Conservation (phyloP, 1,140 invertebrate species). For the Eufriesea mexicana region DNA sequence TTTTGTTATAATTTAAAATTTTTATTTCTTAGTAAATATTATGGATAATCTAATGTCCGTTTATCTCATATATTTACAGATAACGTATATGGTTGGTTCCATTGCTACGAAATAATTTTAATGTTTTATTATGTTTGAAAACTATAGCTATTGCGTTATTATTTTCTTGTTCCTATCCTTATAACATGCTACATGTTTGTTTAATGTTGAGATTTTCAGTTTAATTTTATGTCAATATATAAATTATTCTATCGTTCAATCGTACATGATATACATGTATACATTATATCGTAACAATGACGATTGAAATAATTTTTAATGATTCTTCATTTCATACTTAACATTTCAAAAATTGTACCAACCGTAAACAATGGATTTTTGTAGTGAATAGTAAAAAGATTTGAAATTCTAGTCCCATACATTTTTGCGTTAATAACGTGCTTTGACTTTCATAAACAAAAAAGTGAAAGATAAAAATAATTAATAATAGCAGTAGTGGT, state of each 20-base stretch:
- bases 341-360: background rate
- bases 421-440: background rate
- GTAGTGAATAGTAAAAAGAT: slow-evolving; percentile 7
- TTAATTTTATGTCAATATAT: slow-evolving; percentile 28
- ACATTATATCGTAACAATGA: background rate
- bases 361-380: background rate
- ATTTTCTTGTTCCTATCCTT: slow-evolving; percentile 39
- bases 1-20: slow-evolving; percentile 49
- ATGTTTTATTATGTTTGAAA: slow-evolving; percentile 52
- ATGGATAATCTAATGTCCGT: slow-evolving; percentile 26
- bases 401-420: slow-evolving; percentile 38
- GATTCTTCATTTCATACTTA: slow-evolving; percentile 5
- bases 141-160: slow-evolving; percentile 52
- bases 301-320: slow-evolving; percentile 15
- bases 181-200: slow-evolving; percentile 24
- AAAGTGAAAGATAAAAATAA: background rate
- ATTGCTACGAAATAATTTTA: slow-evolving; percentile 27
- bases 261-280: slow-evolving; percentile 12
- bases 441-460: background rate
- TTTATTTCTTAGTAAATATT: slow-evolving; percentile 45
- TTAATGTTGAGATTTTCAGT: slow-evolving; percentile 33
- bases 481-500: background rate
- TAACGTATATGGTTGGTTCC: background rate
- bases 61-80: slow-evolving; percentile 38
- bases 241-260: slow-evolving; percentile 48